Percentiles rank a stretch among this genome's conserved stretches.
Evolutionary conservation across 2,113 vertebrate species (phyloP).

Genomic region (Rhipidura dahli): DNA sequence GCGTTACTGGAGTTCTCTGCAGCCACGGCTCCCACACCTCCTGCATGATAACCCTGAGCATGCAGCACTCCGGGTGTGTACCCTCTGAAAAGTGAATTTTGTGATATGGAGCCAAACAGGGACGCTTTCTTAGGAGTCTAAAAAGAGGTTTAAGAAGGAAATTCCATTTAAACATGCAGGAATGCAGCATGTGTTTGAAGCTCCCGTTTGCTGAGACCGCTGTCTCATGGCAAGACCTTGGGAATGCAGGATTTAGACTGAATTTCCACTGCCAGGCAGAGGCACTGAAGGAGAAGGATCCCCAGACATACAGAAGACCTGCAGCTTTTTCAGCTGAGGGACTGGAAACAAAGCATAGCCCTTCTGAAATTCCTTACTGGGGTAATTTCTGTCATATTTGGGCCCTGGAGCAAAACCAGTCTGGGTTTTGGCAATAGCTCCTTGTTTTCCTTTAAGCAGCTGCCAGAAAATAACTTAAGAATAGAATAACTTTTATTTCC

Average conservation of each 20-base stretch:
- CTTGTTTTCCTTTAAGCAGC: slow-evolving; percentile 19
- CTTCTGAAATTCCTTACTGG: not conserved
- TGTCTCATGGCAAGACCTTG: not conserved
- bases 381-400: not conserved
- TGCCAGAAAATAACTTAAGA: slow-evolving; percentile 7
- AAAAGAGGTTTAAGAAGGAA: not conserved
- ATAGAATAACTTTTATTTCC: not conserved
- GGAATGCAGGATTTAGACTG: not conserved
- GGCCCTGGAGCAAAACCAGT: not conserved
- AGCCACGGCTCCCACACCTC: not conserved
- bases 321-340: not conserved
- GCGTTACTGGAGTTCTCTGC: not conserved
- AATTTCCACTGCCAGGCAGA: not conserved
- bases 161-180: not conserved
- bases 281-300: not conserved
- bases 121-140: not conserved
- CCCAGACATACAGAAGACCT: not conserved
- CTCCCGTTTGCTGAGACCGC: not conserved
- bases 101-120: not conserved
- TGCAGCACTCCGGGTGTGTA: not conserved
- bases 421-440: slow-evolving; percentile 22
- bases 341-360: not conserved
- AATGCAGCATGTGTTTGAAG: not conserved
- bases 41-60: not conserved
- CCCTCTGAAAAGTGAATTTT: not conserved